phyloP scores from a whole-genome alignment of 2,113 vertebrate genomes.

The Syngnathus typhle region DNA sequence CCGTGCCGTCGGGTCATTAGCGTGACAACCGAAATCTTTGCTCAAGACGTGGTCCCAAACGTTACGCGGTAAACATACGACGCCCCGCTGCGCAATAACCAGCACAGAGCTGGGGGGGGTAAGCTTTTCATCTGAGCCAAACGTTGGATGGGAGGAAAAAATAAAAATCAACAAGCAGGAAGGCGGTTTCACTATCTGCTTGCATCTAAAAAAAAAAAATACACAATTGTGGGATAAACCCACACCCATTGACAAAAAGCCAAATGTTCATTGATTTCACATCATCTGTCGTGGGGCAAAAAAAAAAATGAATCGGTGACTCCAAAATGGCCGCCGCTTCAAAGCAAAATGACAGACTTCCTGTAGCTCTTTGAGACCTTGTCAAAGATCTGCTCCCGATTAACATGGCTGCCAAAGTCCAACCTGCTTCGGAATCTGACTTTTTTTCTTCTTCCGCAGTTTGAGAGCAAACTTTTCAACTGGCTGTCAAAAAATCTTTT shows the following conservation, averaged over 20 bases:
- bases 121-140: slow-evolving; percentile 39
- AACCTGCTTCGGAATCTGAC: not conserved
- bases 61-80: slow-evolving; percentile 8
- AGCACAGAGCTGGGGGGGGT: slow-evolving; percentile 27
- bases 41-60: not conserved
- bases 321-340: not conserved
- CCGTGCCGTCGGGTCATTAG: not conserved
- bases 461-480: slow-evolving; percentile 16
- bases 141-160: not conserved
- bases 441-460: not conserved
- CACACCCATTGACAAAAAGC: no score
- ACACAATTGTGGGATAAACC: no score
- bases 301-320: no score
- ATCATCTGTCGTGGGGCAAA: not conserved
- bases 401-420: not conserved
- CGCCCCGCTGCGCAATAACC: slow-evolving; percentile 39
- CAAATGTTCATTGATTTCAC: not conserved
- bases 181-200: no score
- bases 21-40: slow-evolving; percentile 12
- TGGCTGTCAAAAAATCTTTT: slow-evolving; percentile 24
- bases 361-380: not conserved
- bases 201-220: not conserved
- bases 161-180: not conserved
- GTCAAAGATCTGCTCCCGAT: not conserved
- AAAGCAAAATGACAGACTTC: not conserved